phyloP scores from a whole-genome alignment of 2,113 vertebrate species.

The Budorcas taxicolor region DNA sequence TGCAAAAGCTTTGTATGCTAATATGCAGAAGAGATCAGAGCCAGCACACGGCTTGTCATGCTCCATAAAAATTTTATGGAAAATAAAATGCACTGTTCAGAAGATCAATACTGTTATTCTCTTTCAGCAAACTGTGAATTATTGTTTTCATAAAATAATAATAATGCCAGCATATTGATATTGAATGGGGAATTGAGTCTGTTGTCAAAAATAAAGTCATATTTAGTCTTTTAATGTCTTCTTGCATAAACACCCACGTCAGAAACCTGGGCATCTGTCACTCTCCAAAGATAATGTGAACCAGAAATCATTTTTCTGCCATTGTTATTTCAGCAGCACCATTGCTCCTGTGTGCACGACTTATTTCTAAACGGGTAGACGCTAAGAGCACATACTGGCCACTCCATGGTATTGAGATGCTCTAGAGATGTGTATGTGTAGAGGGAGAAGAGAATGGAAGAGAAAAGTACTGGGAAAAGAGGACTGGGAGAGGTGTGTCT shows the following conservation, averaged over 20 bases:
- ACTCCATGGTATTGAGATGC: background rate
- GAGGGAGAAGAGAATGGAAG: background rate
- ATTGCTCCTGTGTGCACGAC: fast-evolving
- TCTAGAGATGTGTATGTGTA: background rate
- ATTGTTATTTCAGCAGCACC: background rate
- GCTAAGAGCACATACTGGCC: fast-evolving
- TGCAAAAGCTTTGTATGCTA: background rate
- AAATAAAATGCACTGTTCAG: constrained; percentile 60
- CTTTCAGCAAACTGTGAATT: constrained; percentile 62
- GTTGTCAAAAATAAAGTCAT: background rate
- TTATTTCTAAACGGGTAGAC: background rate
- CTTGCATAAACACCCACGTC: background rate
- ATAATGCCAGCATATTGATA: background rate
- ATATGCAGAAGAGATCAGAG: constrained; percentile 4
- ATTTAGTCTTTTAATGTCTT: background rate
- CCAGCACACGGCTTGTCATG: constrained; percentile 39
- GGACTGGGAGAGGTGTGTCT: fast-evolving
- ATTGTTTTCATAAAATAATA: constrained; percentile 66
- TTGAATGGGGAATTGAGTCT: background rate
- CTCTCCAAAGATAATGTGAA: background rate
- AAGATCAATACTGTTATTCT: constrained; percentile 68
- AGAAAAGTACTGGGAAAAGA: background rate
- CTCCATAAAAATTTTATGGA: constrained; percentile 67
- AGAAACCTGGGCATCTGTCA: background rate
- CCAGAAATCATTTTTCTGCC: background rate